Evolutionary conservation across 2,797 vertebrate genomes (phyloP), one percentile per base, ranked within the genome.

Genomic region (Chaenodraco wilsoni): DNA sequence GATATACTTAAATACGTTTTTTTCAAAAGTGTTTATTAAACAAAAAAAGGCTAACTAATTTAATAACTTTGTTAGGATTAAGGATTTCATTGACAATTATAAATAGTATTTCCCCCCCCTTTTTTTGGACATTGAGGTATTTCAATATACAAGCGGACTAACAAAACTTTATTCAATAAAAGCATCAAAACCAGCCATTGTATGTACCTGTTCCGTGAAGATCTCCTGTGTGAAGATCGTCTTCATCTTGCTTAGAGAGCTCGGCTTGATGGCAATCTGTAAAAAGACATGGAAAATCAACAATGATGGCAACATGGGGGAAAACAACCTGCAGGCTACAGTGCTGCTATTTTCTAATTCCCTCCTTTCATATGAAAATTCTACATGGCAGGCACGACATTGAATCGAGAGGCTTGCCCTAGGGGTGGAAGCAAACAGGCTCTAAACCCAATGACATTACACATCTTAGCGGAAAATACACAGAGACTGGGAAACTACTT

Each of bases 221-320:
- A 99, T 99, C 87, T 99, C 98, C 74, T 99, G 98, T 5, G 98
- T 99, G 89, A 99, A 99, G 89, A 99, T 97, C 9, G 97, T 99
- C 93, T 99, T 99, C 98, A 99, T 99, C 80, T 98, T 99, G 93
- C 97, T 98, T 57, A 99, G 94, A 14, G 98, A 99, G 89, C 97
- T 98, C 61, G 98, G 96, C 83, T 99, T 99, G 91, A 99, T 99
- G 76, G 97, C 97, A 90, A 99, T 99, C 98, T 99, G 91, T n/a
- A 41, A 19, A 76, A 67, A 72, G 60, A 21, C 21, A 21, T 40
- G 31, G 40, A 33, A 33, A 68, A 70, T 57, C 17, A 67, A 83
- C 70, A 72, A 76, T 27, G 56, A 31, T 43, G 64, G 70, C 58
- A 66, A 62, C 71, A 67, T 50, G 72, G 86, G 67, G 71, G 79